Evolutionary conservation across 2,888 invertebrate genomes (phyloP).

Genomic region (Cerastoderma edule): DNA sequence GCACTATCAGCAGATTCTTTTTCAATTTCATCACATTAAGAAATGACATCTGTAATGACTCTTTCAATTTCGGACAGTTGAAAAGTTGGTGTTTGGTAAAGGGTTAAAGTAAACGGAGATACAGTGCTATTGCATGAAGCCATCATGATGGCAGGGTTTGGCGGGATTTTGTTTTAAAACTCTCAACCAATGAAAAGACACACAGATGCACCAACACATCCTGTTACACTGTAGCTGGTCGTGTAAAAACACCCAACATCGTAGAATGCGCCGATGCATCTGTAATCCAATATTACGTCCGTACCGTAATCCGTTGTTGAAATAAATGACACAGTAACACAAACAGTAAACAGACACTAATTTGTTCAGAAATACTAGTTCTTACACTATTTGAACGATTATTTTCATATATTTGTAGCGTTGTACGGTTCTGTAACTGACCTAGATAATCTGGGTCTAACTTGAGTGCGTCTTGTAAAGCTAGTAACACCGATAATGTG

Average conservation of each 20-base stretch:
- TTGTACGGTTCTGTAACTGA: slow-evolving; percentile 72
- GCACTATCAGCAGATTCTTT: no score
- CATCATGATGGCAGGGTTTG: slow-evolving; percentile 21
- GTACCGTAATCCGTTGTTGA: slow-evolving; percentile 12
- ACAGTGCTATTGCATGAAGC: no score
- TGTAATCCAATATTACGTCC: slow-evolving; percentile 50
- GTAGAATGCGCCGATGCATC: slow-evolving; percentile 42
- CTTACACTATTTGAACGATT: slow-evolving; percentile 37
- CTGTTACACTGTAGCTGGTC: not conserved
- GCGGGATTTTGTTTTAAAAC: slow-evolving; percentile 25
- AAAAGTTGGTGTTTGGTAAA: no score
- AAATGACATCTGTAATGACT: no score
- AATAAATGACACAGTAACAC: slow-evolving; percentile 28
- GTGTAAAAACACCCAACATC: not conserved
- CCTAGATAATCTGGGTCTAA: slow-evolving; percentile 85
- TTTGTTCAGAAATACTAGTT: slow-evolving; percentile 41
- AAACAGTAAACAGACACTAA: slow-evolving; percentile 56
- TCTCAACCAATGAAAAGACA: slow-evolving; percentile 15
- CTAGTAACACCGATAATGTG: slow-evolving; percentile 84
- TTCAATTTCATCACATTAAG: no score
- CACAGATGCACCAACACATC: slow-evolving; percentile 45
- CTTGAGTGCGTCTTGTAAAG: slow-evolving; percentile 82
- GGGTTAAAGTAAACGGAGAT: no score
- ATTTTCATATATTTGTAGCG: slow-evolving; percentile 65
- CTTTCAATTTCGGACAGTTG: no score